Percentiles rank a stretch among this genome's conserved stretches.
phyloP scores from a whole-genome alignment of 2,797 vertebrate genomes.

The Chelon labrosus region DNA sequence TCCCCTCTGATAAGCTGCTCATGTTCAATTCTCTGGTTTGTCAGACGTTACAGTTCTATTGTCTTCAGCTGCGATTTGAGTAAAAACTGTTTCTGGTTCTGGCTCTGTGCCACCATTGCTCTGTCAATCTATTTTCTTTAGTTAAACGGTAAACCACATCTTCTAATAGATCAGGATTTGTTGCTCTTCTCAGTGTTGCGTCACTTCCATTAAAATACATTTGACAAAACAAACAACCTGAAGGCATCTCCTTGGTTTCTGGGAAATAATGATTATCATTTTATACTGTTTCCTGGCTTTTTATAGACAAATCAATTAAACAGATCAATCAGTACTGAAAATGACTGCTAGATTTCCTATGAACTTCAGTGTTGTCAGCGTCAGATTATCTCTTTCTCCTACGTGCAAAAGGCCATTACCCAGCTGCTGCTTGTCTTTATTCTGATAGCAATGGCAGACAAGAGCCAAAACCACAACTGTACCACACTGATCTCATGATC shows the following conservation, averaged over 20 bases:
- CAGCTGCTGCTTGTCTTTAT: constrained; percentile 3
- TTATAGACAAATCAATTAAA: not conserved
- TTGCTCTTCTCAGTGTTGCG: no score
- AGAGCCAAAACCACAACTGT: constrained; percentile 10
- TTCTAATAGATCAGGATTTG: no score
- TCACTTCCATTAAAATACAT: no score
- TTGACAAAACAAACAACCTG: no score
- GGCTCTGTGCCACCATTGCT: no score
- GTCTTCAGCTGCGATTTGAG: no score
- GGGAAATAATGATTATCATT: not conserved
- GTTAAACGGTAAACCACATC: no score
- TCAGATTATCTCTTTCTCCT: not conserved
- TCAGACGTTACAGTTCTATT: no score
- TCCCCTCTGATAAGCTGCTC: not conserved
- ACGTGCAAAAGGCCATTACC: constrained; percentile 5
- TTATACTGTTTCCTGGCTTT: not conserved
- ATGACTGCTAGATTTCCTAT: not conserved
- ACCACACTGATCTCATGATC: constrained; percentile 40
- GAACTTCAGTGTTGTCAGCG: constrained; percentile 1
- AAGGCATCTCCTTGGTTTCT: not conserved
- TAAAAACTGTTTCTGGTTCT: no score
- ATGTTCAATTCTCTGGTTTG: not conserved
- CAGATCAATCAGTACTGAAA: not conserved
- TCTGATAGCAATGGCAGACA: not conserved
- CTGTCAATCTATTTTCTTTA: no score